These are phyloP conservation scores for Drosophila bunnanda DNA, from an alignment of 2,888 invertebrate genomes.

Conservation along the genomic window DNA sequence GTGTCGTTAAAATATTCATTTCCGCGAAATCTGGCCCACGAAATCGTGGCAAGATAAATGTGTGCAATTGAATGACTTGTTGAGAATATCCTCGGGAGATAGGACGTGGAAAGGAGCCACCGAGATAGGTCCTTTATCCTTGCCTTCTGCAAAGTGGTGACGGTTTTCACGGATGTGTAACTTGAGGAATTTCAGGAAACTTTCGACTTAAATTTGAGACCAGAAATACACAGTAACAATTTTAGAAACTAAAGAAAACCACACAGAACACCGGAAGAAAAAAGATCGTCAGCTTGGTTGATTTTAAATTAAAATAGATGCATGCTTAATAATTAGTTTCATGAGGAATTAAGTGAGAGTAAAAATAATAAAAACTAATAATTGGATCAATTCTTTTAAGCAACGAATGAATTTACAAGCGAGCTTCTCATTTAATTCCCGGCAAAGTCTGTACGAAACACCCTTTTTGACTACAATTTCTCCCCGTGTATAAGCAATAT, in stretches of 20 bases:
- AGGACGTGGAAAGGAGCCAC: background rate
- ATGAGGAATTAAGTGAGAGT: background rate
- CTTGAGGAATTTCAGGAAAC: conserved; percentile 4
- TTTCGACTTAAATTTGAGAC: conserved; percentile 12
- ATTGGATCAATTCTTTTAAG: background rate
- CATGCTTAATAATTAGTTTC: background rate
- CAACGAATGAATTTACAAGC: background rate
- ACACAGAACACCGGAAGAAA: background rate
- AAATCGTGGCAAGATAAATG: conserved; percentile 28
- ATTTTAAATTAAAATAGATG: background rate
- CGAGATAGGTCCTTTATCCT: background rate
- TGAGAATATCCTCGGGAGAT: conserved; percentile 20
- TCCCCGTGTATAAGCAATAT: background rate
- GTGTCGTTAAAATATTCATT: conserved; percentile 25
- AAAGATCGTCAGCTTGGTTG: background rate
- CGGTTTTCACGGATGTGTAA: background rate
- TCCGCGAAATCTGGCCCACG: conserved; percentile 18
- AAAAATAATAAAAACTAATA: background rate
- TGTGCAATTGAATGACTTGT: conserved; percentile 25
- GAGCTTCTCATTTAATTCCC: background rate
- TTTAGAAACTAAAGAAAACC: conserved; percentile 1
- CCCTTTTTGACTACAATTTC: background rate
- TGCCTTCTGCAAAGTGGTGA: background rate
- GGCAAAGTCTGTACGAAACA: background rate
- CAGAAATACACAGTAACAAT: background rate